These are phyloP conservation scores for Gymnobelideus leadbeateri DNA, from an alignment of 2,113 vertebrate species.

Conservation along the genomic window DNA sequence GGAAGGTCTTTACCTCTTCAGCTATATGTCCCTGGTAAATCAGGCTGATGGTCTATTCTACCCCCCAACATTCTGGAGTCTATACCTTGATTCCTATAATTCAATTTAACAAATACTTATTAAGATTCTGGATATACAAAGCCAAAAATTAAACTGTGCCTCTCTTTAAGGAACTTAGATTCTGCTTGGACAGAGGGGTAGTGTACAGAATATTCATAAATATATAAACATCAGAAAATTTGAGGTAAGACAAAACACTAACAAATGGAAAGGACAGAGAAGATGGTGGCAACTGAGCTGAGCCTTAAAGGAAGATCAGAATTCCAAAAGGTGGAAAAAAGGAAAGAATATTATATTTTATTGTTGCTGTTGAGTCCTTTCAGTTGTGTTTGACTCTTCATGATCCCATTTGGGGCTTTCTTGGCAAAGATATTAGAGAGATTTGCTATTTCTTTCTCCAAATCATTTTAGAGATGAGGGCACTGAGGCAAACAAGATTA, in stretches of 20 bases:
- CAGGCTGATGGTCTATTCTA: neutral
- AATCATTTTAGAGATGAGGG: neutral
- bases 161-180: neutral
- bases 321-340: neutral
- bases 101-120: neutral
- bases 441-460: neutral
- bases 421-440: neutral
- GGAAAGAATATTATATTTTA: neutral
- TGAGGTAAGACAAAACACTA: neutral
- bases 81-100: neutral
- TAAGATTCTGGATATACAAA: neutral
- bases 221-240: neutral
- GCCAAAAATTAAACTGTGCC: neutral
- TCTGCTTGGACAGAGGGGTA: neutral
- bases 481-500: neutral
- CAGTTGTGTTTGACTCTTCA: neutral
- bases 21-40: neutral
- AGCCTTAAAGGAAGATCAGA: neutral
- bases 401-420: neutral
- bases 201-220: neutral
- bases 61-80: neutral
- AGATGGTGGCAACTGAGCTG: neutral
- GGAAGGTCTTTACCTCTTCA: neutral
- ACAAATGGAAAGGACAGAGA: neutral
- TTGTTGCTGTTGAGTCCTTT: neutral